Conservation (phyloP, 2,888 invertebrate species). For the Cantharis nigra region DNA sequence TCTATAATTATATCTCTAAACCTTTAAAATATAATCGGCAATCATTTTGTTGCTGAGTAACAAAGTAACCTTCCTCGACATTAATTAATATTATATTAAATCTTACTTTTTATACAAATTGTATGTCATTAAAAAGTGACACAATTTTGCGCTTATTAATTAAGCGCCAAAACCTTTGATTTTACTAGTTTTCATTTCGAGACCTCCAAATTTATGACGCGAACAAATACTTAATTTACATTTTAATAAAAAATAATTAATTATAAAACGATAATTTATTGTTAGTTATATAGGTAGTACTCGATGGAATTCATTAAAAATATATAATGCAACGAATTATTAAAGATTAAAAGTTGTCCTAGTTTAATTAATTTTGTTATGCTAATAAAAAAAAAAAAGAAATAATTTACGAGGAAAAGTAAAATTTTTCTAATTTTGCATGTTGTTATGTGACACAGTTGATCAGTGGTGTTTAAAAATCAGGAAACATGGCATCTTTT, state of each 20-base stretch:
- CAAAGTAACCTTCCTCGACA: not conserved
- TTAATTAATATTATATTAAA: not conserved
- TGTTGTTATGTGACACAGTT: constrained; percentile 14
- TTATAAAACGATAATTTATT: not conserved
- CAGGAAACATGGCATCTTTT: constrained; percentile 15
- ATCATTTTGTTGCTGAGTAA: not conserved
- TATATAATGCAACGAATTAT: not conserved
- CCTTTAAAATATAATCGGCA: not conserved
- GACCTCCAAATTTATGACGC: not conserved
- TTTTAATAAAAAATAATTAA: not conserved
- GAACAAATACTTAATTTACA: not conserved
- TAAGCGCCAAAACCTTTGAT: not conserved
- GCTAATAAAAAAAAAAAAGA: not conserved
- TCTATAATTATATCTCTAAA: not conserved
- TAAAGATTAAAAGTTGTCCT: not conserved
- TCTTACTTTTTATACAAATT: not conserved
- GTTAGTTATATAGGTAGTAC: not conserved
- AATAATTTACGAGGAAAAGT: not conserved
- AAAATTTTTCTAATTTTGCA: not conserved
- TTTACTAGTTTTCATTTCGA: not conserved
- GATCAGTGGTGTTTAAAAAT: constrained; percentile 14
- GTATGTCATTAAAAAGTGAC: not conserved
- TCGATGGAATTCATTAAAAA: not conserved
- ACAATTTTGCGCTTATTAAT: not conserved
- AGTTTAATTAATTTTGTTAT: not conserved